phyloP scores from a whole-genome alignment of 37 sponge, comb jelly and placozoan genomes.

The Geodia barretti region DNA sequence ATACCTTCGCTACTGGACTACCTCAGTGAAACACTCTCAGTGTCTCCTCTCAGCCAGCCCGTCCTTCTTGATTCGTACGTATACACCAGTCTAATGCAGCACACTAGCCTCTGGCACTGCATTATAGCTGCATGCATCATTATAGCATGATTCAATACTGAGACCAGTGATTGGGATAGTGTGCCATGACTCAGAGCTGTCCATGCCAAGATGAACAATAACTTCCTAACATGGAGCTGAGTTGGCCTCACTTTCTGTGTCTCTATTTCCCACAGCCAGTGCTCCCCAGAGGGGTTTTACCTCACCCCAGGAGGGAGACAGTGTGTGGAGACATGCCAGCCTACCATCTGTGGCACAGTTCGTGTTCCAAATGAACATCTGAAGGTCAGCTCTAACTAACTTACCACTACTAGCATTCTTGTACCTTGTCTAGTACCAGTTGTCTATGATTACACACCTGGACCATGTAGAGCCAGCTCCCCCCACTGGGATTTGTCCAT shows the following conservation, averaged over 20 bases:
- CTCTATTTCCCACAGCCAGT: neutral
- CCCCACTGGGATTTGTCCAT: no score
- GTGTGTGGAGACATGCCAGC: neutral
- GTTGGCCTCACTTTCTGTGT: neutral
- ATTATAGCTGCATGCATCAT: no score
- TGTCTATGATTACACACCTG: neutral
- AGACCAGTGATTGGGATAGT: no score
- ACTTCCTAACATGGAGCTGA: neutral
- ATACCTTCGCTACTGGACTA: neutral
- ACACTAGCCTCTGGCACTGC: no score
- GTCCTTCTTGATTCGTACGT: neutral
- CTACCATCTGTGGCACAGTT: constrained; percentile 41
- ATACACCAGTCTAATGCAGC: no score
- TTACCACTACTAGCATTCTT: no score
- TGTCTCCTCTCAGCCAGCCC: neutral
- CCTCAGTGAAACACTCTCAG: neutral
- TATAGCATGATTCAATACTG: no score
- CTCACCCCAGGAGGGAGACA: neutral
- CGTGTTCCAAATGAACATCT: constrained; percentile 45
- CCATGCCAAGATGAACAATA: no score
- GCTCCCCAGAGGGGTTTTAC: neutral
- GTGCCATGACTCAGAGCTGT: no score
- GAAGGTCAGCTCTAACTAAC: no score
- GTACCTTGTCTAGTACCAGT: neutral
- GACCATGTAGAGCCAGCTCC: no score